Evolutionary conservation across 2,113 vertebrate genomes (phyloP), one percentile per base, ranked within the genome.

Genomic region (Clarias macrocephalus): DNA sequence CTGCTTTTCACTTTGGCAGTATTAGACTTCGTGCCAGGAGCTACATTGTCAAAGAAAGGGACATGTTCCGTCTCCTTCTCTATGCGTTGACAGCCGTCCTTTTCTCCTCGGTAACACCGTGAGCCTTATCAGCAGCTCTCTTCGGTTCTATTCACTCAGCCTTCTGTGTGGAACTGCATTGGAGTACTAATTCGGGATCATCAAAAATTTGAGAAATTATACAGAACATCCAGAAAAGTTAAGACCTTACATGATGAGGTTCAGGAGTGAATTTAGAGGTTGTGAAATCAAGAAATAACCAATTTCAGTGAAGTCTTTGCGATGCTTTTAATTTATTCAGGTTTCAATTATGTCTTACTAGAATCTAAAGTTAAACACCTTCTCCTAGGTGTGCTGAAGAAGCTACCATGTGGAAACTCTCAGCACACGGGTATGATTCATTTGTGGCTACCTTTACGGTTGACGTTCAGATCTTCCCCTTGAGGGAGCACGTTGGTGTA

Each of bases 11-110:
- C 42, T 79, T 85, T 66, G 63, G 23, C 84, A 56, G 8, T 56
- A 79, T 79, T 79, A 65, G n/a, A 60, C 56, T 77, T 85, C 52
- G 42, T 77, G 84, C 72, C 72, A 85, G 37, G 25, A 85, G 72
- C 84, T 77, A 10, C 57, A 62, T 8, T 52, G 59, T 52, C 84
- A 63, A 85, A 85, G 73, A 75, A 77, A 33, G 25, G 82, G 63
- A 83, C 28, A 28, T 72, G 66, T 72, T 56, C 82, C 25, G 56
- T 37, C 70, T 84, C 72, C 48, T 7, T 85, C n/a, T 85, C n/a
- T 30, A 2, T 28, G 16, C 54, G 25, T 7, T 33, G 30, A n/a
- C 56, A 42, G 23, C 33, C 28, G 56, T 65, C 48, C 60, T 66
- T 85, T 42, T 60, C 68, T 25, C 75, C 56, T 25, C 5, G 2